A percentile compares a stretch with the other conserved stretches of the same genome.
Evolutionary conservation across 2,113 vertebrate genomes (phyloP).

Genomic region (Collichthys lucidus): DNA sequence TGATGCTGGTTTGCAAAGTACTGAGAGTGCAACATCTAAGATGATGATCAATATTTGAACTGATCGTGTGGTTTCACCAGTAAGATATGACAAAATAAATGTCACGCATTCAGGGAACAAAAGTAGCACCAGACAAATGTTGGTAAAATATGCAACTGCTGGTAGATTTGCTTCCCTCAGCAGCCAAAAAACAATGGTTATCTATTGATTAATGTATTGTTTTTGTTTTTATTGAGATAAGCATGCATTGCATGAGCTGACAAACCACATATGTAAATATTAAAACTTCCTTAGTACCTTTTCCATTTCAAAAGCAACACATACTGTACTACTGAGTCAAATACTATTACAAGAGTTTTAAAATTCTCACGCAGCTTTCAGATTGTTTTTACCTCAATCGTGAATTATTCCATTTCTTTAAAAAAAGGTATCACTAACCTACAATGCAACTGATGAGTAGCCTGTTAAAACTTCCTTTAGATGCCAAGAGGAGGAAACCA

Average conservation of each 20-base stretch:
- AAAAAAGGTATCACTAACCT: background rate
- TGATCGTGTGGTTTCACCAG: background rate
- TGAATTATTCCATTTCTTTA: background rate
- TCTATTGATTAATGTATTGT: too few species aligned
- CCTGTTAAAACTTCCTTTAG: background rate
- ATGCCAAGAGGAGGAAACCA: background rate
- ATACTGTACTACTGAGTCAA: background rate
- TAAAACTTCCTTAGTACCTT: background rate
- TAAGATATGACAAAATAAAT: background rate
- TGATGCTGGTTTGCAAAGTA: background rate
- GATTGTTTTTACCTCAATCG: background rate
- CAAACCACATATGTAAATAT: background rate
- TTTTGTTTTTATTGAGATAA: background rate
- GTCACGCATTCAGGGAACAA: too few species aligned
- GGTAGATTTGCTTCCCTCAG: too few species aligned
- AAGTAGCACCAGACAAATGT: too few species aligned
- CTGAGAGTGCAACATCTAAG: background rate
- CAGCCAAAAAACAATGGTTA: too few species aligned
- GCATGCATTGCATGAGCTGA: background rate
- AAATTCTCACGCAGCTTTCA: background rate
- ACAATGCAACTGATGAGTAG: background rate
- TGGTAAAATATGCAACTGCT: too few species aligned
- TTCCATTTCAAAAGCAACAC: background rate
- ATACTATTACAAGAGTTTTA: background rate
- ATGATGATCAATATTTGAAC: background rate